Conservation (phyloP, 1,140 invertebrate genomes). For the Macrobrachium nipponense region DNA sequence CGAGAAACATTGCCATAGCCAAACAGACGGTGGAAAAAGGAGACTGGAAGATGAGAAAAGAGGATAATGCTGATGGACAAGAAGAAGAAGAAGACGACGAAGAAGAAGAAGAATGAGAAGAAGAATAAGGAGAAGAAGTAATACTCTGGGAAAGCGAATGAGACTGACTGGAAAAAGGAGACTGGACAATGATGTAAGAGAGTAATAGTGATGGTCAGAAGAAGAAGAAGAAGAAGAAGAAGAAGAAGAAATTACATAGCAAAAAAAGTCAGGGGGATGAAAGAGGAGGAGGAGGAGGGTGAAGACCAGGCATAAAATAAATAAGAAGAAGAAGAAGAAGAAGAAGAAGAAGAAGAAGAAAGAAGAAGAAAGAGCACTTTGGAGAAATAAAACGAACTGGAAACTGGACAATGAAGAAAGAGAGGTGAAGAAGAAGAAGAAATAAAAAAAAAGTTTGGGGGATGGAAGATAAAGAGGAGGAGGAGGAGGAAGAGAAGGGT, state of each 20-base stretch:
- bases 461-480: neutral
- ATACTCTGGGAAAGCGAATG: too few species aligned
- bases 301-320: neutral
- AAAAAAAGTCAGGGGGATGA: too few species aligned
- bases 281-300: neutral
- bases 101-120: too few species aligned
- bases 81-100: too few species aligned
- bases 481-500: neutral
- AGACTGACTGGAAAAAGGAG: too few species aligned
- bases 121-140: too few species aligned
- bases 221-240: too few species aligned
- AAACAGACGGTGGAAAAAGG: too few species aligned
- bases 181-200: neutral
- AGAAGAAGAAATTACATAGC: too few species aligned
- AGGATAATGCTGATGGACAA: neutral
- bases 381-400: neutral
- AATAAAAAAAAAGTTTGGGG: neutral
- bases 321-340: neutral
- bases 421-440: neutral
- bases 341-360: conserved; percentile 14
- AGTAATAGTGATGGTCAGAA: too few species aligned
- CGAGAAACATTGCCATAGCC: too few species aligned
- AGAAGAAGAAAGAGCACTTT: neutral
- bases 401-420: neutral
- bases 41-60: neutral